Percentiles rank a stretch among this genome's conserved stretches.
These are phyloP conservation scores for Andrena haemorrhoa DNA, from an alignment of 2,888 invertebrate genomes.

Conservation along the genomic window DNA sequence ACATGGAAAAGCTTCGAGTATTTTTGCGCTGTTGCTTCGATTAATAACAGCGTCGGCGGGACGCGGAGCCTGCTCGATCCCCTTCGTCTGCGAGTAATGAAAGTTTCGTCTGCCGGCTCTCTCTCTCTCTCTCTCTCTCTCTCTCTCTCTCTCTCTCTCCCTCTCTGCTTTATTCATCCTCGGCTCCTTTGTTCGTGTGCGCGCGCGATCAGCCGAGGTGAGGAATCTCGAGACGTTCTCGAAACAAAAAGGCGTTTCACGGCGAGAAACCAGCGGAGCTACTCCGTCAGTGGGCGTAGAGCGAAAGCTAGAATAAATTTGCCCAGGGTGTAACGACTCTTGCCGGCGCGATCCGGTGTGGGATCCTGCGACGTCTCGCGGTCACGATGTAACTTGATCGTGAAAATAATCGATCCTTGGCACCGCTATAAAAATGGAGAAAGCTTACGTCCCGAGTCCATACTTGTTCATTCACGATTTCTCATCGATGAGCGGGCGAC, in stretches of 20 bases:
- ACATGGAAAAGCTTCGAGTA: conserved; percentile 27
- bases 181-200: conserved; percentile 41
- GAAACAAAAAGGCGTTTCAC: conserved; percentile 45
- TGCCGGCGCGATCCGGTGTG: conserved; percentile 19
- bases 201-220: conserved; percentile 53
- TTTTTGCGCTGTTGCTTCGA: conserved; percentile 43
- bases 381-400: conserved; percentile 42
- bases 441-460: neutral
- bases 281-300: conserved; percentile 31
- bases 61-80: conserved; percentile 5
- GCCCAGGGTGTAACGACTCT: conserved; percentile 35
- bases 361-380: neutral
- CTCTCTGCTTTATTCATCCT: conserved; percentile 19
- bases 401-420: conserved; percentile 29
- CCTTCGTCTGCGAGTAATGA: conserved; percentile 46
- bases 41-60: conserved; percentile 47
- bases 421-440: conserved; percentile 28
- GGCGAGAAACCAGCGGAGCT: conserved; percentile 6
- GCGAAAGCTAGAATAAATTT: conserved; percentile 58
- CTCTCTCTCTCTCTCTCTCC: neutral
- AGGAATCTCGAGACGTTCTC: conserved; percentile 57
- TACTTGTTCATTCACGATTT: neutral
- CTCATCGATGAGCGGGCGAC: neutral
- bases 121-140: conserved; percentile 10
- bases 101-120: conserved; percentile 49